A percentile compares a stretch with the other conserved stretches of the same genome.
Conservation (phyloP, 2,888 invertebrate genomes). For the Macrosoma leucophasiata region DNA sequence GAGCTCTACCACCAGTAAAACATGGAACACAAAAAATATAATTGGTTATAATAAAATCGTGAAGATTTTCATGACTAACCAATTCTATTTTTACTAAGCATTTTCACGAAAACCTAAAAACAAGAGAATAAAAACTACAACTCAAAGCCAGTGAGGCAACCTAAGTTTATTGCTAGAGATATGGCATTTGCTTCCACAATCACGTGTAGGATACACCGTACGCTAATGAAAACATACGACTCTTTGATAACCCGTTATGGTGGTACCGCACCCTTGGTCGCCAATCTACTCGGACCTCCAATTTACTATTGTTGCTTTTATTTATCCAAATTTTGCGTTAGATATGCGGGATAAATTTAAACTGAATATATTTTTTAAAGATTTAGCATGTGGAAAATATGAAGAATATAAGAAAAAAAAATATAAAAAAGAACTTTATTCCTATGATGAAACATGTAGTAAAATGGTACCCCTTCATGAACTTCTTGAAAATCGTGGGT, state of each 20-base stretch:
- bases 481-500: too few species aligned
- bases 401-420: too few species aligned
- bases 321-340: background rate
- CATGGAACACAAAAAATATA: too few species aligned
- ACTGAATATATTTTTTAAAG: too few species aligned
- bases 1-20: too few species aligned
- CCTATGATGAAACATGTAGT: too few species aligned
- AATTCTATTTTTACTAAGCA: conserved; percentile 1
- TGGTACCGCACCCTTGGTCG: conserved; percentile 40
- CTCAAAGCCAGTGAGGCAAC: conserved; percentile 6
- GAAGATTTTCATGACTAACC: too few species aligned
- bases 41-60: too few species aligned
- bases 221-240: conserved; percentile 69
- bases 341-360: background rate
- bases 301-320: conserved; percentile 45
- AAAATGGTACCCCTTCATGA: too few species aligned
- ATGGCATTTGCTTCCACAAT: conserved; percentile 29
- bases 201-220: conserved; percentile 11
- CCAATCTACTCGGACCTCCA: conserved; percentile 53
- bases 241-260: conserved; percentile 69
- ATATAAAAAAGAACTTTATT: too few species aligned
- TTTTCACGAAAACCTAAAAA: conserved; percentile 1
- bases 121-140: background rate
- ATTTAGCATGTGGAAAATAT: too few species aligned
- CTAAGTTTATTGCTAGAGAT: conserved; percentile 23